These are phyloP conservation scores for Corythornis cristatus DNA, from an alignment of 2,113 vertebrate species.

Conservation along the genomic window DNA sequence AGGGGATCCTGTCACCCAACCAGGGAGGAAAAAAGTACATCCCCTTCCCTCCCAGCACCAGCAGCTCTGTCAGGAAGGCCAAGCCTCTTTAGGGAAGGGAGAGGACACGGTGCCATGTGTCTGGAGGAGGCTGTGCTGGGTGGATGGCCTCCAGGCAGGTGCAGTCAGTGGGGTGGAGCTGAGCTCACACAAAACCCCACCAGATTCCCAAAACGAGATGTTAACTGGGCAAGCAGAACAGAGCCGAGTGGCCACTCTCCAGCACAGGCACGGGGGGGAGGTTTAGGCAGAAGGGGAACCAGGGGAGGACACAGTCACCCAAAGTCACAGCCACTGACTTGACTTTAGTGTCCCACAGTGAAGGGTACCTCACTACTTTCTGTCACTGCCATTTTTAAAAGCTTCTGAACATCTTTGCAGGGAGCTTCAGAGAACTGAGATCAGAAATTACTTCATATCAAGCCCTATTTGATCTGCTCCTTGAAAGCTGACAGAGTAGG, in stretches of 20 bases:
- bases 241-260: neutral
- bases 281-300: neutral
- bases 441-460: neutral
- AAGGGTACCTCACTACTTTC: neutral
- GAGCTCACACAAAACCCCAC: neutral
- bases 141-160: neutral
- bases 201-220: neutral
- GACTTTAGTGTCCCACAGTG: neutral
- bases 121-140: neutral
- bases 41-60: neutral
- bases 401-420: neutral
- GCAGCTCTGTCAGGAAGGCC: rapidly evolving
- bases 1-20: neutral
- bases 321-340: neutral
- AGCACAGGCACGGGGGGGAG: rapidly evolving
- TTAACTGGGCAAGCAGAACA: neutral
- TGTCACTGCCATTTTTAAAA: neutral
- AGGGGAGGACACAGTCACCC: neutral
- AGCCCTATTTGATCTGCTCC: neutral
- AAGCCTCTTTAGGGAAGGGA: neutral
- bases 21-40: neutral
- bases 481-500: neutral
- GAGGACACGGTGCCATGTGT: neutral
- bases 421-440: neutral
- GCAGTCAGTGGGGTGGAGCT: constrained; percentile 20